Conservation (phyloP, 2,888 invertebrate genomes). For the Pimpla rufipes region DNA sequence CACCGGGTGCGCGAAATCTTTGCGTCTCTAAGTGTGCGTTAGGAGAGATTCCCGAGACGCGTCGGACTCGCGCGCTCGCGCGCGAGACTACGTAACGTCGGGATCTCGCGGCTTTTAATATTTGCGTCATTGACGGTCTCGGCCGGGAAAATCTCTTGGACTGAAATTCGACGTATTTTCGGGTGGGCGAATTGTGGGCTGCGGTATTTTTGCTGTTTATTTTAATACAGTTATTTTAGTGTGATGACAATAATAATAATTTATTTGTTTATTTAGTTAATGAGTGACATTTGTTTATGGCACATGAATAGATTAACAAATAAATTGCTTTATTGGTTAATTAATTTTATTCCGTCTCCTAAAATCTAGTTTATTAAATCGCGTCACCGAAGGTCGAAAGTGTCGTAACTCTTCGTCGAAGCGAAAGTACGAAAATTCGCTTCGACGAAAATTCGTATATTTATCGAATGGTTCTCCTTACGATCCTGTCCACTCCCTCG, state of each 20-base stretch:
- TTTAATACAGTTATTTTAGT: background rate
- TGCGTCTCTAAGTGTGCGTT: slow-evolving; percentile 10
- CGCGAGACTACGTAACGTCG: slow-evolving; percentile 7
- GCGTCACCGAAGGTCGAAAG: slow-evolving; percentile 52
- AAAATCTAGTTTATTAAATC: slow-evolving; percentile 36
- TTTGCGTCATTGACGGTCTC: slow-evolving; percentile 46
- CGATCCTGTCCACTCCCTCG: background rate
- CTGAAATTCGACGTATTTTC: background rate
- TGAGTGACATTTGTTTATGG: no score
- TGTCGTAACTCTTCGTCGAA: slow-evolving; percentile 29
- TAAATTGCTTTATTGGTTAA: no score
- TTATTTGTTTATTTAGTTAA: background rate
- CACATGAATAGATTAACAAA: no score
- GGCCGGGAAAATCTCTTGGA: background rate
- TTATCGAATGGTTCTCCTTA: background rate
- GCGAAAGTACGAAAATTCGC: background rate
- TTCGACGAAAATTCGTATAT: slow-evolving; percentile 17
- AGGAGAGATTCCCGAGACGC: slow-evolving; percentile 56
- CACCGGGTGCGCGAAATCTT: background rate
- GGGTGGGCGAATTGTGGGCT: no score
- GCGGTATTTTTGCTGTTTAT: background rate
- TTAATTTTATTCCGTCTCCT: no score
- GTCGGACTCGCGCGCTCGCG: slow-evolving; percentile 26
- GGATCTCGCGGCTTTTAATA: slow-evolving; percentile 26
- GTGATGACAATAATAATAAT: background rate